Evolutionary conservation across 2,888 invertebrate genomes (phyloP).

Genomic region (Eutolmus rufibarbis): DNA sequence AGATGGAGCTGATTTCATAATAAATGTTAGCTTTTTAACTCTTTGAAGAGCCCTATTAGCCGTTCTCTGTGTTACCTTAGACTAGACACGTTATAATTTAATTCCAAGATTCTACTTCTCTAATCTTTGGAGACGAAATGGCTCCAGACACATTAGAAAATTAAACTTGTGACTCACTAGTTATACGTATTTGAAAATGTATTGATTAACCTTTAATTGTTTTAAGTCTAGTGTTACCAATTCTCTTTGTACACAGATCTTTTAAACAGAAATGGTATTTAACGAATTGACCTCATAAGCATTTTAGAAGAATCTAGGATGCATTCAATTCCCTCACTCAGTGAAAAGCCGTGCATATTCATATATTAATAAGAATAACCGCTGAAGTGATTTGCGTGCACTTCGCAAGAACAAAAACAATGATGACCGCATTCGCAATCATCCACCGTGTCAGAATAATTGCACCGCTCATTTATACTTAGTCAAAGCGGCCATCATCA

Average conservation of each 20-base stretch:
- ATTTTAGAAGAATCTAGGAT: neutral
- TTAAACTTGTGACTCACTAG: neutral
- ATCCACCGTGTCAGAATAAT: constrained; percentile 17
- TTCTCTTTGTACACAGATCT: too few species aligned
- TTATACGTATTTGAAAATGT: neutral
- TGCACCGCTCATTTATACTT: neutral
- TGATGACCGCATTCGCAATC: neutral
- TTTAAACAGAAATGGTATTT: neutral
- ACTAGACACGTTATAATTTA: too few species aligned
- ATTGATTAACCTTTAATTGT: neutral
- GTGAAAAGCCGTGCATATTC: neutral
- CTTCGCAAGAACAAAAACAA: neutral
- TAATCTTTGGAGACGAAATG: neutral
- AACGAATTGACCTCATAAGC: neutral
- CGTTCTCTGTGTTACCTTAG: too few species aligned
- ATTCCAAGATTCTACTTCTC: too few species aligned
- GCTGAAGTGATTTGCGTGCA: constrained; percentile 14
- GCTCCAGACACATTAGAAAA: neutral
- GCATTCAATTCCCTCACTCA: neutral
- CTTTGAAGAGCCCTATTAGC: too few species aligned
- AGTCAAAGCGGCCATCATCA: constrained; percentile 12
- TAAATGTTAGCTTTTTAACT: too few species aligned
- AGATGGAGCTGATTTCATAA: too few species aligned
- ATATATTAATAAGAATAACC: neutral
- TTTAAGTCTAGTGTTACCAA: too few species aligned